Evolutionary conservation across 2,888 invertebrate genomes (phyloP), one percentile per base, ranked within the genome.

Genomic region (Tenodera sinensis): DNA sequence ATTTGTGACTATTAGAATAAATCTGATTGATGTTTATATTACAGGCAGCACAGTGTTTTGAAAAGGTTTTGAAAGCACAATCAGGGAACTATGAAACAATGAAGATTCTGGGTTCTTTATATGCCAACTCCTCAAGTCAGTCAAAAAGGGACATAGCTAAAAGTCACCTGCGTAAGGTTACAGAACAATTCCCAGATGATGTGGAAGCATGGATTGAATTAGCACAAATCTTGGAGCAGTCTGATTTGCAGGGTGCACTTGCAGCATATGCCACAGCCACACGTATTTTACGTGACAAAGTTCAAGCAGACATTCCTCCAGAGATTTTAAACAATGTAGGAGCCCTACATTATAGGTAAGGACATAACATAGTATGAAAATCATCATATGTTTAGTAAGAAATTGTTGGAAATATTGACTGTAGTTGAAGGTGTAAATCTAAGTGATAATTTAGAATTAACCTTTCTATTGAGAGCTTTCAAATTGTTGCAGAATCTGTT

Each of bases 141-240:
- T 96, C 98, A 0, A 98, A 98, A 93, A 95, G 98, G 14, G 98
- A 99, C 91, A 97, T 98, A 91, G 99, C 99, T 0, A 97, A 98
- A 93, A 97, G 97, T 92, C 98, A 98, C 93, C 94, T 99, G 88
- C 97, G 98, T 92, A 99, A 99, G 94, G 97, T 97, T 30, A 98
- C 99, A 0, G 98, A 99, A 92, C 98, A 99, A 93, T 98, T 98
- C 93, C 98, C 99, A 0, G 99, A 99, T 91, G 99, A 99, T 93
- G 98, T 99, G 2, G 99, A 99, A 93, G 99, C 99, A 0, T 99
- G 99, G 99, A 99, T 99, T 91, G 99, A 99, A 93, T 94, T 99
- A 91, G 99, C 99, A 0, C 99, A 99, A 94, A 98, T 99, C 93
- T 94, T 99, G 90, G 99, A 99, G 93, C 98, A 99, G 92, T 97